Conservation (phyloP, 2,888 invertebrate genomes). For the Plebejus anna region DNA sequence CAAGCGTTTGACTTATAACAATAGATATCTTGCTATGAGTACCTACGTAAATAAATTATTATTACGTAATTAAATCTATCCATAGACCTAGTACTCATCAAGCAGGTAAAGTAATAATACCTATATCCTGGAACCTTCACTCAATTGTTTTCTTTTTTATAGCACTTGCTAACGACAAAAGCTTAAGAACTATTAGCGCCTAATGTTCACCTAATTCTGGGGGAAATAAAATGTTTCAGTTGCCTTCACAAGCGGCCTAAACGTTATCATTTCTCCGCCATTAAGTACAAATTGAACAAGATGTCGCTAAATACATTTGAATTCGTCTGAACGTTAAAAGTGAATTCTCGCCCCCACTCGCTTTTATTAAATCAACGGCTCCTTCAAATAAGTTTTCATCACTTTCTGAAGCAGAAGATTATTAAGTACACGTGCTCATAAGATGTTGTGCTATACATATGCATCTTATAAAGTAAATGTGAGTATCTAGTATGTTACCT, state of each 20-base stretch:
- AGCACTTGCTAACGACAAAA: background rate
- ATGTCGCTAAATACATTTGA: slow-evolving; percentile 22
- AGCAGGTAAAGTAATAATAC: no score
- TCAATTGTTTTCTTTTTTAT: background rate
- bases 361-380: background rate
- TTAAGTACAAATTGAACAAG: slow-evolving; percentile 10
- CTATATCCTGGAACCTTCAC: no score
- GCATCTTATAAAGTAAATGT: background rate
- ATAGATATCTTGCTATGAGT: background rate
- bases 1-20: background rate
- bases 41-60: background rate
- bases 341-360: slow-evolving; percentile 17
- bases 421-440: background rate
- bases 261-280: slow-evolving; percentile 7
- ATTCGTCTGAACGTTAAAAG: slow-evolving; percentile 30
- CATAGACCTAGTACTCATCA: no score
- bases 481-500: background rate
- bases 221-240: background rate
- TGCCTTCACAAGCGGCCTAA: background rate
- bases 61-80: background rate
- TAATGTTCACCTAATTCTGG: background rate
- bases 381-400: background rate
- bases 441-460: background rate
- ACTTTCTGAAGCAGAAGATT: background rate
- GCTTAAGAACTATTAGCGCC: background rate